Evolutionary conservation across 2,888 invertebrate species (phyloP), one percentile per base, ranked within the genome.

Genomic region (Tigriopus californicus): DNA sequence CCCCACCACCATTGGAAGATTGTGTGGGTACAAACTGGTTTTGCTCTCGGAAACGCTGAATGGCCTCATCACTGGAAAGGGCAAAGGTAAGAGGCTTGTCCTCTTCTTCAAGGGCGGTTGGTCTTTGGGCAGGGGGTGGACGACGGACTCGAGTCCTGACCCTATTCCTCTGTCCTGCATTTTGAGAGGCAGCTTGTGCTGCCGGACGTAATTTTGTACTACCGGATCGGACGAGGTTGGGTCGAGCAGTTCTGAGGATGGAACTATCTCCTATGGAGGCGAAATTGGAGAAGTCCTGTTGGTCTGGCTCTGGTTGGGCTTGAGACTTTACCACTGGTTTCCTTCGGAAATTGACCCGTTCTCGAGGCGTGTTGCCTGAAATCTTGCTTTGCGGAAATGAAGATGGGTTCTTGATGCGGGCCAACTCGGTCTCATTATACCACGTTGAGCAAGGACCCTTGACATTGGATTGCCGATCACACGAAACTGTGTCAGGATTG

Each of bases 391-490:
- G 25, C 13, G 33, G 25, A 52, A 52, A 10, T 44, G 44, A 44
- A n/a, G 44, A n/a, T 5, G 49, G 49, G 13, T 20, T 22, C 6
- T 12, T 20, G 15, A 13, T 12, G 12, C 20, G 12, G 3, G 6
- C 49, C 22, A 49, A 22, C 20, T 20, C 15, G 22, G 49, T 49
- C 22, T 49, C 49, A 25, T 56, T 56, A 24, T 56, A 56, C 56
- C 56, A 56, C 15, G 20, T 56, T 25, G n/a, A 20, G 46, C 56
- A 56, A 11, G 42, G 44, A 20, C 20, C 33, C 24, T 56, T 22
- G 60, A 91, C 82, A 66, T 82, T 83, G 66, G 86, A 79, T 0
- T 88, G 82, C 84, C 87, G 86, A 64, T 89, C 86, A 67, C 91
- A 91, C 60, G 75, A 78, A 67, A 82, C 82, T 61, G 75, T 76